These are phyloP conservation scores for Liodrosophila aerea DNA, from an alignment of 2,888 invertebrate genomes.

Conservation along the genomic window DNA sequence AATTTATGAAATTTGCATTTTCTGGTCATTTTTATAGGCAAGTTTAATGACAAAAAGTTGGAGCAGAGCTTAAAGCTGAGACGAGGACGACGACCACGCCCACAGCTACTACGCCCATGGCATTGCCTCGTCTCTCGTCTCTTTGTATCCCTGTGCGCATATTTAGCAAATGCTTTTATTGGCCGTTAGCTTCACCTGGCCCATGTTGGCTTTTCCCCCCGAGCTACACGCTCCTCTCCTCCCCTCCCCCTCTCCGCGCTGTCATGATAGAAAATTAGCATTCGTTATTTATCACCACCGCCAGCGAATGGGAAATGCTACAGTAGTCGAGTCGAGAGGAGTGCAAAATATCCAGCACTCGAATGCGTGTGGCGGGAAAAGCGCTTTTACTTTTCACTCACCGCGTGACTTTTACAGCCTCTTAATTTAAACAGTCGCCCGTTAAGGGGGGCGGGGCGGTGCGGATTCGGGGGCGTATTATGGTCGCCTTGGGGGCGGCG, in stretches of 20 bases:
- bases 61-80: conserved; percentile 48
- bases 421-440: conserved; percentile 69
- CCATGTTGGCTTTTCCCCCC: conserved; percentile 18
- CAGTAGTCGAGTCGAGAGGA: conserved; percentile 15
- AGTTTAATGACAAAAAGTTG: conserved; percentile 60
- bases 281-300: conserved; percentile 69
- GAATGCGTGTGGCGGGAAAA: conserved; percentile 12
- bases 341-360: conserved; percentile 8
- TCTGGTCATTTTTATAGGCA: conserved; percentile 33
- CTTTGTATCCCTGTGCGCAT: conserved; percentile 32
- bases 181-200: conserved; percentile 76
- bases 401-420: conserved; percentile 78
- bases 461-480: conserved; percentile 36
- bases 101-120: not conserved
- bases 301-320: conserved; percentile 49
- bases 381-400: conserved; percentile 70
- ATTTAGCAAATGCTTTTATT: conserved; percentile 71
- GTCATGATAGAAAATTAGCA: conserved; percentile 69
- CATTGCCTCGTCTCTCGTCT: not conserved
- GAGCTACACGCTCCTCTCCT: not conserved
- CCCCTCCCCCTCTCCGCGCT: not conserved
- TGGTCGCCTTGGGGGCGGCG: conserved; percentile 34
- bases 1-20: conserved; percentile 50
- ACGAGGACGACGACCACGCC: not conserved
- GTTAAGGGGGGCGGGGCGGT: conserved; percentile 7